Conservation (phyloP, 2,113 vertebrate species). For the Natator depressus region DNA sequence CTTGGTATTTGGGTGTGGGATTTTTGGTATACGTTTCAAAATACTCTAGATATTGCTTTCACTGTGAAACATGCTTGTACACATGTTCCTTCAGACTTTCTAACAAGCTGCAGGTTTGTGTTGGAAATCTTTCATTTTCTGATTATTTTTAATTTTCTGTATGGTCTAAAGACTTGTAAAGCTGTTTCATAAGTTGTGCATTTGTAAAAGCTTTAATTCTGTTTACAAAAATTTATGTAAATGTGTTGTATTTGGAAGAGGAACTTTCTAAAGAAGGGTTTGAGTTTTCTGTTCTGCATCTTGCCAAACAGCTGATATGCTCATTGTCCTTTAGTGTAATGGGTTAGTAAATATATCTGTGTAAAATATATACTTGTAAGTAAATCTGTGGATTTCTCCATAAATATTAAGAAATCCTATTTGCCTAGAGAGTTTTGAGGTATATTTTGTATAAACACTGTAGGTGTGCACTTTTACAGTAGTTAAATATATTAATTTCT, state of each 20-base stretch:
- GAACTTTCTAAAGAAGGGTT: constrained; percentile 36
- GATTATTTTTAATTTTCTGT: constrained; percentile 37
- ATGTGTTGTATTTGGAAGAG: constrained; percentile 40
- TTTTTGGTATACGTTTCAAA: constrained; percentile 53
- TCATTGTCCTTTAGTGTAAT: constrained; percentile 26
- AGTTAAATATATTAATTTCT: background rate
- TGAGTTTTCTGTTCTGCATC: background rate
- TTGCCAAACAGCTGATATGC: background rate
- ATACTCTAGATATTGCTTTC: background rate
- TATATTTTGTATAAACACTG: background rate
- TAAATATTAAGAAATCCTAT: constrained; percentile 26
- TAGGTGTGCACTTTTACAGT: background rate
- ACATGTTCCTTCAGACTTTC: constrained; percentile 60
- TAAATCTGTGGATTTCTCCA: constrained; percentile 35
- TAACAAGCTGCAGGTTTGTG: constrained; percentile 67
- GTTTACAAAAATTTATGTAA: constrained; percentile 61
- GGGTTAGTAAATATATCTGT: constrained; percentile 16
- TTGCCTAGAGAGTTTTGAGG: constrained; percentile 33
- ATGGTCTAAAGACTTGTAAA: constrained; percentile 66
- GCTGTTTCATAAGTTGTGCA: constrained; percentile 60
- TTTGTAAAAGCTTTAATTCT: constrained; percentile 64
- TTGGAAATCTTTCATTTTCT: constrained; percentile 47
- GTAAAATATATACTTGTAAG: constrained; percentile 60
- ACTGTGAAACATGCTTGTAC: constrained; percentile 49
- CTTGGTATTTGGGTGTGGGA: constrained; percentile 52